Evolutionary conservation across 1,140 invertebrate genomes (phyloP).

Genomic region (Pseudomyrmex cubaensis): DNA sequence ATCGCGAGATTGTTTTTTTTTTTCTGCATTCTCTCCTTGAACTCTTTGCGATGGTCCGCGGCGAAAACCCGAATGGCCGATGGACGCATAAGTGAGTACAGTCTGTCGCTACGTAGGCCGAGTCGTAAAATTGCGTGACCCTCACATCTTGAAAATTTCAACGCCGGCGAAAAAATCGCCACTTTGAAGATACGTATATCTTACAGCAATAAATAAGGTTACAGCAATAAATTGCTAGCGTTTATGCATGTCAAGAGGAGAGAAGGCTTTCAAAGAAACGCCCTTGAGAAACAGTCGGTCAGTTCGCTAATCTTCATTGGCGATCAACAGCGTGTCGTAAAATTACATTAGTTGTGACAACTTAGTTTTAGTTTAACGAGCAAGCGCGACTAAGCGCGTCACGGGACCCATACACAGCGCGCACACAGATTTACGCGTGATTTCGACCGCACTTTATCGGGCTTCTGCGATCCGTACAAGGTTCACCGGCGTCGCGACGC

Average conservation of each 20-base stretch:
- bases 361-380: conserved; percentile 4
- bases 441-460: conserved; percentile 33
- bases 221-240: no score
- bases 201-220: no score
- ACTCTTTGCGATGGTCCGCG: conserved; percentile 42
- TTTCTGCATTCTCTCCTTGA: conserved; percentile 57
- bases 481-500: conserved; percentile 15
- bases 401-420: not conserved
- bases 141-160: conserved; percentile 33
- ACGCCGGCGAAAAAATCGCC: no score
- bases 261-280: not conserved
- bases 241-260: no score
- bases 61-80: conserved; percentile 12
- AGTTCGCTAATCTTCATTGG: not conserved
- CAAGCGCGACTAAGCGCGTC: not conserved
- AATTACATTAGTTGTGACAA: conserved; percentile 45
- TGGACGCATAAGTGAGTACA: conserved; percentile 8
- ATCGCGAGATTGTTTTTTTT: conserved; percentile 38
- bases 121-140: conserved; percentile 38
- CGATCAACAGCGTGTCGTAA: conserved; percentile 14
- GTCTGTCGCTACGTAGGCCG: not conserved
- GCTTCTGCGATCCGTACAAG: conserved; percentile 38
- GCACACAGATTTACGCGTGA: conserved; percentile 31
- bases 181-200: not conserved
- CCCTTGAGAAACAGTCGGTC: not conserved